Conservation (phyloP, 2,888 invertebrate species). For the Atherix ibis region DNA sequence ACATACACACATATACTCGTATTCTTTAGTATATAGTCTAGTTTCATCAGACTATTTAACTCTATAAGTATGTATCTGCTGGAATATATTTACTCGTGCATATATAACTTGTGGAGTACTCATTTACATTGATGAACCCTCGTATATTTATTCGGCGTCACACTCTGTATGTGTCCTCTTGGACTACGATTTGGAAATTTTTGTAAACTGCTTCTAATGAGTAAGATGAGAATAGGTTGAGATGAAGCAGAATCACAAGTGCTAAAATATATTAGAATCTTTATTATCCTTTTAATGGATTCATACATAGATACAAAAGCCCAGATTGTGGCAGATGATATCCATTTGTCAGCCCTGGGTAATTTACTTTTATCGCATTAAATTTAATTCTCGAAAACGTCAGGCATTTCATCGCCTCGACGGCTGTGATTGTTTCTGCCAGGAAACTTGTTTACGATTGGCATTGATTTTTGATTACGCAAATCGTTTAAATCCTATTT, state of each 20-base stretch:
- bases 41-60: no score
- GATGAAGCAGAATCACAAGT: no score
- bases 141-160: no score
- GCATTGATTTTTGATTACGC: no score
- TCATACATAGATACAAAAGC: slow-evolving; percentile 4
- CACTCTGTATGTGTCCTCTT: neutral
- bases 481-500: no score
- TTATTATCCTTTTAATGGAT: neutral
- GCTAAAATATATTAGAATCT: neutral
- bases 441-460: no score
- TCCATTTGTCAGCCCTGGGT: slow-evolving; percentile 10
- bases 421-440: no score
- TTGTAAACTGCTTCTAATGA: neutral
- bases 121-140: neutral
- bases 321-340: slow-evolving; percentile 13
- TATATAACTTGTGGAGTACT: neutral
- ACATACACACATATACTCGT: no score
- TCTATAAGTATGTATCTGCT: no score
- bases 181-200: neutral
- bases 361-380: neutral
- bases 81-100: neutral
- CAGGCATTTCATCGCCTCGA: neutral
- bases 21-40: no score
- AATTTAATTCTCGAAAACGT: neutral
- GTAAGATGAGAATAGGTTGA: neutral